Base-by-base conservation (phyloP, 2,888 invertebrate species). In the Deilephila elpenor region DNA sequence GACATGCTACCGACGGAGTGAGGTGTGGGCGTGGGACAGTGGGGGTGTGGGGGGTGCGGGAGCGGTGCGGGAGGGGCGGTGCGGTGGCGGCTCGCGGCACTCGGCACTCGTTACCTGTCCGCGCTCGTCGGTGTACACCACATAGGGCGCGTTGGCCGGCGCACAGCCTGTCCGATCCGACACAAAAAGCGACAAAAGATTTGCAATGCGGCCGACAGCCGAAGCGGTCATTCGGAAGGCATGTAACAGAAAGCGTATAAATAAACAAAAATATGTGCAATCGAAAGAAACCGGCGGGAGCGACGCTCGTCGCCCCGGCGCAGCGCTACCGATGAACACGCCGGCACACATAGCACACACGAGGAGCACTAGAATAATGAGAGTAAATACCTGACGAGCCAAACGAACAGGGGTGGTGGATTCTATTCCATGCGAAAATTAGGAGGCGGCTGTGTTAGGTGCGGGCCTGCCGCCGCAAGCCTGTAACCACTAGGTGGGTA, bases 101-200 rank as follows among this genome's bases (percentile, higher is more conserved):
- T 88, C 91, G 89, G 89, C 93, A 94, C 93, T 80, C 95, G 95
- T 96, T 98, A 98, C 98, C 98, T 98, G 98, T 97, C 98, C 98
- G 96, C 97, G 97, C 95, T 97, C 97, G 96, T 98, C 98, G 96
- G 98, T 98, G 97, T 98, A 98, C 96, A 97, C 97, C 96, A 98
- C 98, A 96, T 97, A 98, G 95, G 97, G 97, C 96, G 98, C 98
- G 96, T 98, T 98, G 95, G 96, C 96, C 93, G 97, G 97, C 96
- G 97, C 96, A 96, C 97, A 95, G 94, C 93, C 94, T 91, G 88
- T 83, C 87, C 92, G 88, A 83, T 87, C 89, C 91, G 88, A 92
- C 90, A 93, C 90, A 93, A 91, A 93, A 93, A 93, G 93, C 93
- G 91, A 93, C 90, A 93, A 92, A 93, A 92, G 86, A 92, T 91